A percentile compares a stretch with the other conserved stretches of the same genome.
Conservation (phyloP, 2,888 invertebrate genomes). For the Calephelis perditalis region DNA sequence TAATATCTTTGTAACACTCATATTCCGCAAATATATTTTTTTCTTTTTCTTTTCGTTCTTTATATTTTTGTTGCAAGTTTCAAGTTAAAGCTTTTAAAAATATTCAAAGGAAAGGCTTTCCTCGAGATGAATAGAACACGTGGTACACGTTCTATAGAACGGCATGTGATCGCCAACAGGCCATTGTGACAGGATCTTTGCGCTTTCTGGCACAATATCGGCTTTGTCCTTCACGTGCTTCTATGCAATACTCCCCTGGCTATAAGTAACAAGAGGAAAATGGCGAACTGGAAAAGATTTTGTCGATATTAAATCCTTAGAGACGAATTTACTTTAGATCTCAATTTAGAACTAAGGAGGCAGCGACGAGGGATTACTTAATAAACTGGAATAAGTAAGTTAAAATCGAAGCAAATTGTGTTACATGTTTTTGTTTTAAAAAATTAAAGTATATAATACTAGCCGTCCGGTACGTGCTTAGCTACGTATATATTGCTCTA, state of each 20-base stretch:
- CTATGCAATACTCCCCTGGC: constrained; percentile 16
- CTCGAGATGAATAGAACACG: neutral
- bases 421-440: no score
- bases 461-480: no score
- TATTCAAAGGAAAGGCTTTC: neutral
- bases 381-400: no score
- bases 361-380: no score
- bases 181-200: constrained; percentile 27
- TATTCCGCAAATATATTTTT: no score
- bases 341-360: no score
- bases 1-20: no score
- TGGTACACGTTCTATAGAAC: constrained; percentile 28
- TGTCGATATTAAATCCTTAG: constrained; percentile 14
- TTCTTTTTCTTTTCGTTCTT: no score
- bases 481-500: no score
- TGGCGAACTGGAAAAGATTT: constrained; percentile 12
- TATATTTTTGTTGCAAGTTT: no score
- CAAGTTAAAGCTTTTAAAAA: neutral
- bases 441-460: no score
- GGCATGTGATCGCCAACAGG: constrained; percentile 29
- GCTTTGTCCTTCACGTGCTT: constrained; percentile 24
- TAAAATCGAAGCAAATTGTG: no score
- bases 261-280: constrained; percentile 17
- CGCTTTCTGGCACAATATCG: constrained; percentile 26
- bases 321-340: neutral